Evolutionary conservation across 2,888 invertebrate genomes (phyloP).

Genomic region (Anticlea derivata): DNA sequence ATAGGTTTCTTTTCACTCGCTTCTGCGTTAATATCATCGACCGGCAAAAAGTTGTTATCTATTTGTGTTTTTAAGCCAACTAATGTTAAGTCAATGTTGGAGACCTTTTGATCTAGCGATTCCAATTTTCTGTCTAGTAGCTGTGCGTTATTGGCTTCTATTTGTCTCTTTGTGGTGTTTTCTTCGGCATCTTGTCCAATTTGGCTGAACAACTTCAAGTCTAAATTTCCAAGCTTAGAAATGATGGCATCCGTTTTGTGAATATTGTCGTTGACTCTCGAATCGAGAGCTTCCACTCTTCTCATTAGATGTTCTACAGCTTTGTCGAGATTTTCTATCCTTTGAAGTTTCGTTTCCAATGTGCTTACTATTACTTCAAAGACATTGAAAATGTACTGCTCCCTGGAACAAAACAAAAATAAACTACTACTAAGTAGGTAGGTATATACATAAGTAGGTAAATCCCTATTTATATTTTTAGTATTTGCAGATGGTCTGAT

Average conservation of each 20-base stretch:
- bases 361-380: slow-evolving; percentile 96
- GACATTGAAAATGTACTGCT: slow-evolving; percentile 94
- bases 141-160: slow-evolving; percentile 62
- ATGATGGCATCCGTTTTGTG: slow-evolving; percentile 93
- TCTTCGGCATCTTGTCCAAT: slow-evolving; percentile 66
- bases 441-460: neutral
- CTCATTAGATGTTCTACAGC: slow-evolving; percentile 94
- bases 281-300: slow-evolving; percentile 92
- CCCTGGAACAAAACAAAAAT: slow-evolving; percentile 86
- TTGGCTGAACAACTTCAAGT: slow-evolving; percentile 88
- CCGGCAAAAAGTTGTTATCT: slow-evolving; percentile 91
- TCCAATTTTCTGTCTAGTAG: slow-evolving; percentile 87
- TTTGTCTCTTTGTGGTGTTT: slow-evolving; percentile 48
- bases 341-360: slow-evolving; percentile 92
- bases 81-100: slow-evolving; percentile 91
- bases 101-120: slow-evolving; percentile 92
- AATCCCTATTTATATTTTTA: too few relatives aligned
- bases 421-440: neutral
- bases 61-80: slow-evolving; percentile 91
- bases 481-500: too few relatives aligned
- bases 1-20: slow-evolving; percentile 94
- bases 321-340: slow-evolving; percentile 94
- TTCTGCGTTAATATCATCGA: slow-evolving; percentile 93
- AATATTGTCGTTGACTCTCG: slow-evolving; percentile 92
- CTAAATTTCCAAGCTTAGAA: slow-evolving; percentile 88